These are phyloP conservation scores for Lepidochrysops patricia DNA, from an alignment of 2,888 invertebrate species.

Conservation along the genomic window DNA sequence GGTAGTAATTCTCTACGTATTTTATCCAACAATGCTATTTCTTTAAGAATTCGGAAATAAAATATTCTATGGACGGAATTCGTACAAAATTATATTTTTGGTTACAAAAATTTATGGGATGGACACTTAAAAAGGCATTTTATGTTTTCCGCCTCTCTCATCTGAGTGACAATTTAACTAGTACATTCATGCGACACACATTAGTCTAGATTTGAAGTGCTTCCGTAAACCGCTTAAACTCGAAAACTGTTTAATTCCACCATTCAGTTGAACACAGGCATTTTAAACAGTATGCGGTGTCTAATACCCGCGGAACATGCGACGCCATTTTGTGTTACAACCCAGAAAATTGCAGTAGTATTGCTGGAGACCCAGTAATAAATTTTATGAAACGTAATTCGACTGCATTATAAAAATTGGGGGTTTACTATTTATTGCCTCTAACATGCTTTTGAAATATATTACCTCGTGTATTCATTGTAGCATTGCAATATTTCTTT, in stretches of 20 bases:
- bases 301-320: slow-evolving; percentile 19
- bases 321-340: slow-evolving; percentile 19
- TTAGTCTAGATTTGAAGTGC: slow-evolving; percentile 12
- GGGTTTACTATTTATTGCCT: not conserved
- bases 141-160: not conserved
- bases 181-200: slow-evolving; percentile 5
- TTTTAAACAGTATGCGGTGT: slow-evolving; percentile 19
- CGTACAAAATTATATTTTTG: not conserved
- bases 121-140: not conserved
- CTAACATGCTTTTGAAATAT: not conserved
- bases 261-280: slow-evolving; percentile 17
- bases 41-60: too few species aligned
- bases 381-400: slow-evolving; percentile 9
- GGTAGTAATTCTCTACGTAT: too few species aligned
- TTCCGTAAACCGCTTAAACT: slow-evolving; percentile 10
- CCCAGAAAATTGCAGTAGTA: slow-evolving; percentile 17
- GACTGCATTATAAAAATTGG: slow-evolving; percentile 2
- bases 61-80: too few species aligned
- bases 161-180: not conserved
- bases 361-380: slow-evolving; percentile 17
- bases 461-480: not conserved
- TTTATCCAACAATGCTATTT: too few species aligned
- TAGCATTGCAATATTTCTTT: not conserved
- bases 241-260: slow-evolving; percentile 15
- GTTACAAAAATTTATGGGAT: not conserved